Conservation (phyloP, 92 coral and sea anemone genomes). For the Heteractis magnifica region DNA sequence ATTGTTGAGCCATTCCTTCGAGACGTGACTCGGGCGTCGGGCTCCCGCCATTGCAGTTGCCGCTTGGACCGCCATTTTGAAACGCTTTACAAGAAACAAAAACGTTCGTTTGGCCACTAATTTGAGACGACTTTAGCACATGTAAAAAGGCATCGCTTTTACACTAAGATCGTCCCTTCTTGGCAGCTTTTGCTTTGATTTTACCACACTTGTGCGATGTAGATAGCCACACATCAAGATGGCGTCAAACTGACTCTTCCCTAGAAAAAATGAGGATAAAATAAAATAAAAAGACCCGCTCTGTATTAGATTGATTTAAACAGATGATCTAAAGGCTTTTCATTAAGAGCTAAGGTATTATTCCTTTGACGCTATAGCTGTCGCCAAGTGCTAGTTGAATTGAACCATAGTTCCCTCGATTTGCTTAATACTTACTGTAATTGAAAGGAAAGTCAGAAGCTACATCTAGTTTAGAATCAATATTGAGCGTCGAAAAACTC, state of each 20-base stretch:
- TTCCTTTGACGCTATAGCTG: neutral
- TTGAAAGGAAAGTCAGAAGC: neutral
- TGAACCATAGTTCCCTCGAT: neutral
- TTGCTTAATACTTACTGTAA: neutral
- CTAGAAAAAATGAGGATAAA: neutral
- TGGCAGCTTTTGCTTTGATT: neutral
- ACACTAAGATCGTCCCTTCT: neutral
- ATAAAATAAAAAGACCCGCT: neutral
- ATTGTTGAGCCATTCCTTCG: slow-evolving; percentile 50
- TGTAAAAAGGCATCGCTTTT: neutral
- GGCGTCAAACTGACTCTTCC: slow-evolving; percentile 11
- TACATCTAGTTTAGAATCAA: neutral
- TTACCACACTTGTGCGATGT: neutral
- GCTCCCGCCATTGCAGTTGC: slow-evolving; percentile 43
- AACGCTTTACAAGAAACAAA: neutral
- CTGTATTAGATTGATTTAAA: neutral
- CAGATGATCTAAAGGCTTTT: neutral
- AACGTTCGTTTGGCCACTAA: neutral
- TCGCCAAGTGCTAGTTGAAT: too few relatives aligned
- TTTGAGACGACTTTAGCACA: neutral
- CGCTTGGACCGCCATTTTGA: slow-evolving; percentile 58
- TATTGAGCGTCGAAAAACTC: neutral
- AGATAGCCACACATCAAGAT: slow-evolving; percentile 3
- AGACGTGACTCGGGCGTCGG: slow-evolving; percentile 53
- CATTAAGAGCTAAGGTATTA: neutral